Evolutionary conservation across 2,113 vertebrate species (phyloP), one percentile per base, ranked within the genome.

Genomic region (Gobius niger): DNA sequence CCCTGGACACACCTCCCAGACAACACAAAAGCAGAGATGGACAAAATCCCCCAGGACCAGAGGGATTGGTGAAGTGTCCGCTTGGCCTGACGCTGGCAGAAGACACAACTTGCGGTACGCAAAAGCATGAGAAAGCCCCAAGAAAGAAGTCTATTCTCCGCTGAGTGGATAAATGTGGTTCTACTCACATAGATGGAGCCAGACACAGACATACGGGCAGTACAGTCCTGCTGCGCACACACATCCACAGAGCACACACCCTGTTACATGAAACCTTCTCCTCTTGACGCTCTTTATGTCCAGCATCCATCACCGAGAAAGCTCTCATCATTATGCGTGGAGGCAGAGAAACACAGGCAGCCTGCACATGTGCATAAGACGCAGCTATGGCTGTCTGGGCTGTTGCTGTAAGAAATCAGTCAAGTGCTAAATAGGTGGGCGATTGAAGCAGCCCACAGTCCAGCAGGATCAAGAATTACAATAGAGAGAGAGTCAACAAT

Each of bases 221-320:
- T 65, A 49, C 24, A 14, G 63, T 63, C 13, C 47, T 1, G 51
- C 69, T 62, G 67, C 44, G 15, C 0, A 72, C 49, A 81, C 44
- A 63, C 52, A 79, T 76, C 53, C 71, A 66, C 54, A 68, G 63
- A 78, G n/a, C 83, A 88, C 87, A 86, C 80, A 88, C 86, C 87
- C 84, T 60, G 72, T 85, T 66, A 71, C 68, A 76, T 67, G 78
- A 84, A 85, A 70, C 67, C 77, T 66, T 82, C 71, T 72, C 63
- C 74, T 85, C 57, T 2, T 47, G 82, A 70, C 81, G 60, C 44
- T 72, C 49, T 78, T 64, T 78, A 63, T 42, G 76, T 78, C 64
- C 65, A 34, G 81, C 66, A 73, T 85, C 87, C 84, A 85, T 80
- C 51, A 54, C 74, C 18, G 77, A 53, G 69, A 62, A 24, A 73